Conservation (phyloP, 2,888 invertebrate genomes). For the Ophion obscuratus region DNA sequence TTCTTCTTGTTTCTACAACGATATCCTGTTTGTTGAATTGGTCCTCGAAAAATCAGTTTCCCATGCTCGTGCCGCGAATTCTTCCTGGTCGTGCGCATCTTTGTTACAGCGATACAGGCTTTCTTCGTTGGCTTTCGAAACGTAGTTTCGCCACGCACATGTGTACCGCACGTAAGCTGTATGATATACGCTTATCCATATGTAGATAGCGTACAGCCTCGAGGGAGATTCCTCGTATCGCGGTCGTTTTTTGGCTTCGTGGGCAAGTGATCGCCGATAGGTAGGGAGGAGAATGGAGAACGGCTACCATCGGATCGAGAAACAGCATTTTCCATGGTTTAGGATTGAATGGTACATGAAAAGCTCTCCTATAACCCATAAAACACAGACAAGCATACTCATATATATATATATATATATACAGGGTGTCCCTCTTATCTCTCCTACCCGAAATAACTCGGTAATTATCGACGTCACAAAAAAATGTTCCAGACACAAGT, state of each 20-base stretch:
- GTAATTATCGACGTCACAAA: too few relatives aligned
- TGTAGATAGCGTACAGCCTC: slow-evolving; percentile 16
- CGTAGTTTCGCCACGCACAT: background rate
- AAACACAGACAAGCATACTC: background rate
- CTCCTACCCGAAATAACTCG: too few relatives aligned
- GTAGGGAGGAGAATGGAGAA: slow-evolving; percentile 24
- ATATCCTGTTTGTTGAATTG: background rate
- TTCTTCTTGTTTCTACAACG: background rate
- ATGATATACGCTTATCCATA: slow-evolving; percentile 4
- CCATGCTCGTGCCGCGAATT: background rate
- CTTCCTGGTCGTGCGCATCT: background rate
- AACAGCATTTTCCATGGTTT: slow-evolving; percentile 54
- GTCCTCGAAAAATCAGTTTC: background rate
- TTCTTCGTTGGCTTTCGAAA: slow-evolving; percentile 37
- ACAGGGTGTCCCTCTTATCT: too few relatives aligned
- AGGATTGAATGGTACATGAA: slow-evolving; percentile 34
- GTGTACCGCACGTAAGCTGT: background rate
- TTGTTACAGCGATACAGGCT: slow-evolving; percentile 6
- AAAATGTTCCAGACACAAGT: too few relatives aligned
- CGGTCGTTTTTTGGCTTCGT: slow-evolving; percentile 40
- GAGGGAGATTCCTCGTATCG: slow-evolving; percentile 25
- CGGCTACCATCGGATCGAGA: slow-evolving; percentile 29
- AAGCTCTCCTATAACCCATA: slow-evolving; percentile 1
- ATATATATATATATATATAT: background rate
- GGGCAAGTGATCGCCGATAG: slow-evolving; percentile 42